phyloP scores from a whole-genome alignment of 2,113 vertebrate species.

The Pollimyrus isidori region DNA sequence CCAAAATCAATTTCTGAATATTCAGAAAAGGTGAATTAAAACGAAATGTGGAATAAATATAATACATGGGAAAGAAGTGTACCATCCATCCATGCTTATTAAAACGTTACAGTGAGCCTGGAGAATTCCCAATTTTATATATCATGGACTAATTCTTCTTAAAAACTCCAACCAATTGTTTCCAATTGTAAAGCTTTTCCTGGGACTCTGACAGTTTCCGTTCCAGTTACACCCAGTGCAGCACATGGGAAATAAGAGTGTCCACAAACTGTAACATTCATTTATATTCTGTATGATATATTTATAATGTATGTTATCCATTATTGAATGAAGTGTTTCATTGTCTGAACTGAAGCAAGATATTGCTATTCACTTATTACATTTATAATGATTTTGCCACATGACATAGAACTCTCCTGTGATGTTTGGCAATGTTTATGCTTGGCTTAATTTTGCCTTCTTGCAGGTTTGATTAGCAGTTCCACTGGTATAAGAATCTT shows the following conservation, averaged over 20 bases:
- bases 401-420: not conserved
- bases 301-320: not conserved
- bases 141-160: not conserved
- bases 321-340: not conserved
- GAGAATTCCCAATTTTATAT: not conserved
- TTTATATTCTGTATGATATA: not conserved
- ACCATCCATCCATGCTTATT: not conserved
- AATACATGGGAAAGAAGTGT: not conserved
- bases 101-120: not conserved
- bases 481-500: not conserved
- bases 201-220: not conserved
- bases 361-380: not conserved
- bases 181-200: not conserved
- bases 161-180: not conserved
- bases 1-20: not conserved
- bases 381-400: not conserved
- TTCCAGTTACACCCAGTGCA: not conserved
- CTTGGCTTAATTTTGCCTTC: not conserved
- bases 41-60: not conserved
- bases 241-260: not conserved
- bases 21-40: not conserved
- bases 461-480: not conserved
- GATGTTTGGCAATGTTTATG: not conserved
- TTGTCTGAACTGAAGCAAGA: not conserved
- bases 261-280: not conserved